Evolutionary conservation across 2,888 invertebrate genomes (phyloP).

Genomic region (Leucophenga maculata): DNA sequence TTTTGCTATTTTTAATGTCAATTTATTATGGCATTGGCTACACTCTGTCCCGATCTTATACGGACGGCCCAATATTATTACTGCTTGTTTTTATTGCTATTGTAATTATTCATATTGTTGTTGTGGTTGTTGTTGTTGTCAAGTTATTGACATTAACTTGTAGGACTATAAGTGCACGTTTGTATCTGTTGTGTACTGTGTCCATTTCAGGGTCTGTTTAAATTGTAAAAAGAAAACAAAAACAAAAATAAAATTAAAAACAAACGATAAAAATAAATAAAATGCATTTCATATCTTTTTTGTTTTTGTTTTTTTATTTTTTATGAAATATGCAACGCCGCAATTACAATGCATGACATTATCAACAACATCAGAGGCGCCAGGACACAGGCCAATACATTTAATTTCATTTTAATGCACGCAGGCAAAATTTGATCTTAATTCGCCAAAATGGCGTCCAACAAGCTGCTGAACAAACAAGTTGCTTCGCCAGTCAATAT

Average conservation of each 20-base stretch:
- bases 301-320: slow-evolving; percentile 3
- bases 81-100: slow-evolving; percentile 26
- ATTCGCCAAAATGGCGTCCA: not conserved
- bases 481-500: slow-evolving; percentile 45
- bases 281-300: slow-evolving; percentile 25
- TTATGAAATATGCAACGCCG: slow-evolving; percentile 54
- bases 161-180: slow-evolving; percentile 14
- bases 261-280: slow-evolving; percentile 33
- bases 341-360: slow-evolving; percentile 43
- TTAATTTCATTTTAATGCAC: slow-evolving; percentile 62
- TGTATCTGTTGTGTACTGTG: slow-evolving; percentile 5
- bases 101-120: slow-evolving; percentile 1
- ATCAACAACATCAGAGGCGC: slow-evolving; percentile 40
- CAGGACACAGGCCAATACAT: slow-evolving; percentile 49
- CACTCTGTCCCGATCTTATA: slow-evolving; percentile 3
- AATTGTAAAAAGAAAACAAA: slow-evolving; percentile 32
- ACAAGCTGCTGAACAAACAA: slow-evolving; percentile 49
- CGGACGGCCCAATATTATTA: not conserved
- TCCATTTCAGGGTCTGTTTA: not conserved
- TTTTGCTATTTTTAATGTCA: slow-evolving; percentile 34
- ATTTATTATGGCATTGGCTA: slow-evolving; percentile 42
- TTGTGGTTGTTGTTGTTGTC: slow-evolving; percentile 41
- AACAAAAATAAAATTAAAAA: slow-evolving; percentile 32
- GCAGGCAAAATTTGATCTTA: slow-evolving; percentile 22
- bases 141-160: slow-evolving; percentile 35